Percentiles rank a stretch among this genome's conserved stretches.
These are phyloP conservation scores for Melanerpes aurifrons DNA, from an alignment of 2,113 vertebrate genomes.

Conservation along the genomic window DNA sequence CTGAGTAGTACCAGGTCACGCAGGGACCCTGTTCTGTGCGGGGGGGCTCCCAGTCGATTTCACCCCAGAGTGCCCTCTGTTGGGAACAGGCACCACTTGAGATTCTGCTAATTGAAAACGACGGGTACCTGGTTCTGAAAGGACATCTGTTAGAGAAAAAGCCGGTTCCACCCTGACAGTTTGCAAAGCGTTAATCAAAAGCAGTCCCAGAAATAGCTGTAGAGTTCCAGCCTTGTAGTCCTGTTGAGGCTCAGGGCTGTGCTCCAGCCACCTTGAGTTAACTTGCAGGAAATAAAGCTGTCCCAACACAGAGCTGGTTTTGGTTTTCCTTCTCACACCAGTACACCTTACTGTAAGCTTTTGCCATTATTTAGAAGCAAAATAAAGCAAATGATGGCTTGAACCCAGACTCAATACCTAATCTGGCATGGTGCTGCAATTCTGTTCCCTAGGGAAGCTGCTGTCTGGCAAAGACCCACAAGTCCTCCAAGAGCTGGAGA, in stretches of 20 bases:
- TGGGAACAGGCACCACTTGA: background rate
- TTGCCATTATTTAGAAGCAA: background rate
- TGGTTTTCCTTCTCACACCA: background rate
- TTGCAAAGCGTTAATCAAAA: background rate
- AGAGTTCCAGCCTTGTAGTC: background rate
- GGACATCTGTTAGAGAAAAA: background rate
- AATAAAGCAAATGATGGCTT: background rate
- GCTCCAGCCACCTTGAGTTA: background rate
- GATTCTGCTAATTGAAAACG: background rate
- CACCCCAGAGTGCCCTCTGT: constrained; percentile 45
- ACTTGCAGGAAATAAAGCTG: background rate
- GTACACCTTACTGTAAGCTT: background rate
- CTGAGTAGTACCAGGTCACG: fast-evolving
- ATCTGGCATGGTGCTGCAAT: background rate
- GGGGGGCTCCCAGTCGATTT: fast-evolving
- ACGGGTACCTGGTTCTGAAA: fast-evolving
- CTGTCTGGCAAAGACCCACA: background rate
- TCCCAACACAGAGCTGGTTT: background rate
- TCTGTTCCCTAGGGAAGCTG: background rate
- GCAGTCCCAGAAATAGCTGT: background rate
- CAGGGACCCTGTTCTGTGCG: too few species aligned
- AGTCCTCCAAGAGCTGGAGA: background rate
- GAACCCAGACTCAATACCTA: background rate
- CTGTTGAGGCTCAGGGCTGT: background rate
- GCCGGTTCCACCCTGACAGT: fast-evolving